Percentiles rank a stretch among this genome's conserved stretches.
Evolutionary conservation across 2,888 invertebrate genomes (phyloP).

Genomic region (Morpho deidamia): DNA sequence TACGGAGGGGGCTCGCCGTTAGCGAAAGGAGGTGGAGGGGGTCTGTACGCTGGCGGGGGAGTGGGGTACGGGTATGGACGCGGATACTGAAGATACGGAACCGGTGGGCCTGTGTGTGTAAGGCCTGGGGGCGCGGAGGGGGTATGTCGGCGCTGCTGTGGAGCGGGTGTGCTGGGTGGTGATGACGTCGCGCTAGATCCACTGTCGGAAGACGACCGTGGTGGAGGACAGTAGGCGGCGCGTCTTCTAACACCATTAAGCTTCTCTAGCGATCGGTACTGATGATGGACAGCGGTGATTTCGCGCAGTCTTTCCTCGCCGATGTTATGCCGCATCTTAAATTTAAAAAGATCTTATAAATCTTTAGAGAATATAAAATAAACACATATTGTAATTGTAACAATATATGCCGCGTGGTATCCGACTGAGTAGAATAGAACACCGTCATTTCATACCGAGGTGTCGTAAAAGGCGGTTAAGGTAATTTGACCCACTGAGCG

Average conservation of each 20-base stretch:
- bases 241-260: conserved; percentile 75
- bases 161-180: conserved; percentile 63
- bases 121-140: conserved; percentile 40
- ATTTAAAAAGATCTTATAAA: conserved; percentile 5
- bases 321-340: conserved; percentile 80
- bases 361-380: background rate
- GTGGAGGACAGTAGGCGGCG: conserved; percentile 48
- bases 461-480: no score
- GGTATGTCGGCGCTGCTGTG: conserved; percentile 52
- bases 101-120: conserved; percentile 38
- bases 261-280: conserved; percentile 78
- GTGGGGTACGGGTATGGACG: conserved; percentile 61
- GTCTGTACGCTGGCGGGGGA: conserved; percentile 61
- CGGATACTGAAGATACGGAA: conserved; percentile 55
- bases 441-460: no score
- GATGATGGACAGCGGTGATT: conserved; percentile 72
- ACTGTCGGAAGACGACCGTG: conserved; percentile 63
- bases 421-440: no score
- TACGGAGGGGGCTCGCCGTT: conserved; percentile 69
- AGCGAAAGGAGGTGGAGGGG: conserved; percentile 64
- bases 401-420: no score
- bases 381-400: no score
- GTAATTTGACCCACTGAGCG: no score
- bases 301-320: conserved; percentile 82
- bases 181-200: conserved; percentile 64